Evolutionary conservation across 2,888 invertebrate genomes (phyloP).

Genomic region (Peribatodes rhomboidaria): DNA sequence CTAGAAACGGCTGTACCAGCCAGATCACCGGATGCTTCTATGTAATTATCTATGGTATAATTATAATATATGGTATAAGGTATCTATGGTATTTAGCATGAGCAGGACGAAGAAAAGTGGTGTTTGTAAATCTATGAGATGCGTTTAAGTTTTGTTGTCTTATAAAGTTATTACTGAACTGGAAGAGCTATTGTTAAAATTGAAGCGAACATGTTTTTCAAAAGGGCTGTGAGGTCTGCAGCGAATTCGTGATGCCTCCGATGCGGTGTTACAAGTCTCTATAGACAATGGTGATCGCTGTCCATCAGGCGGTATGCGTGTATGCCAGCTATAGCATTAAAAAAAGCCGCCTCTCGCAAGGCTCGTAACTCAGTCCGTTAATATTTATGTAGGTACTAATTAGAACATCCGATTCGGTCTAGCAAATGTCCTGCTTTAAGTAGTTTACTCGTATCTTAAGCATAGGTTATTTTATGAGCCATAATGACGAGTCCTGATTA

Average conservation of each 20-base stretch:
- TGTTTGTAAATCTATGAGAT: background rate
- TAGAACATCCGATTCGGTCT: background rate
- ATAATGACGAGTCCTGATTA: background rate
- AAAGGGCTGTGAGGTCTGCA: too few species aligned
- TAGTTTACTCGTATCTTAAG: background rate
- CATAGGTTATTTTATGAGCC: background rate
- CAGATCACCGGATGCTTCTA: slow-evolving; percentile 17
- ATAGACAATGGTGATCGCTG: too few species aligned
- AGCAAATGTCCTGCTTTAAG: background rate
- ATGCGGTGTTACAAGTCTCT: too few species aligned
- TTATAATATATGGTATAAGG: background rate
- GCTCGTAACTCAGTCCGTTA: background rate
- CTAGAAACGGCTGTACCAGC: slow-evolving; percentile 14
- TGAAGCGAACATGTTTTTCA: background rate
- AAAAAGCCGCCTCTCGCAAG: background rate
- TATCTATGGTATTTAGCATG: background rate
- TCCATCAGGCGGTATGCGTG: too few species aligned
- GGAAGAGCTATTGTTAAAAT: too few species aligned
- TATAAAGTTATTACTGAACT: background rate
- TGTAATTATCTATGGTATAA: background rate
- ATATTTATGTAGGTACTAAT: background rate
- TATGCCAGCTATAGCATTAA: too few species aligned
- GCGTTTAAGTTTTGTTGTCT: too few species aligned
- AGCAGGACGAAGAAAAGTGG: background rate
- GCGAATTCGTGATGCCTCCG: too few species aligned